These are phyloP conservation scores for Psococerastis gibbosa DNA, from an alignment of 2,888 invertebrate genomes.

Conservation along the genomic window DNA sequence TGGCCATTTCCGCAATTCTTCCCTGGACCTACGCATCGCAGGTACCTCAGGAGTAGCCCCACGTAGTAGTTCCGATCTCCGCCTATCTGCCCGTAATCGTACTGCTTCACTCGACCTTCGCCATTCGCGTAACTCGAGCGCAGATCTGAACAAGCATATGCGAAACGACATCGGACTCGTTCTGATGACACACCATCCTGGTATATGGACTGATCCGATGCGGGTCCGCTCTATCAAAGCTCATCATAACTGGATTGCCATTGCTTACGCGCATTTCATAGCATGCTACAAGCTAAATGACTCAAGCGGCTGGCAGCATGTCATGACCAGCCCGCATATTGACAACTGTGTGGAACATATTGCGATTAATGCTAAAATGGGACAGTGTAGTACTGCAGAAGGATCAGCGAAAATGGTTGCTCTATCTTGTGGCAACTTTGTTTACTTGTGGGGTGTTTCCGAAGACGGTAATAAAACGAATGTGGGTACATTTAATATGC, in stretches of 20 bases:
- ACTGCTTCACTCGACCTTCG: conserved; percentile 64
- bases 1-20: conserved; percentile 63
- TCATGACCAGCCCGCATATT: conserved; percentile 84
- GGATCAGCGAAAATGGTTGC: conserved; percentile 61
- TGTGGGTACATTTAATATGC: conserved; percentile 72
- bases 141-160: conserved; percentile 50
- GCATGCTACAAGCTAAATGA: conserved; percentile 92
- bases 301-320: conserved; percentile 89
- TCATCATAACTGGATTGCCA: conserved; percentile 95
- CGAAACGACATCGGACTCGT: conserved; percentile 50
- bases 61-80: conserved; percentile 29
- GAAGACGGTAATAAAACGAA: conserved; percentile 56
- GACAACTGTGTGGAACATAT: conserved; percentile 78
- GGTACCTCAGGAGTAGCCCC: conserved; percentile 18
- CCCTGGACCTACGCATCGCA: conserved; percentile 48
- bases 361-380: conserved; percentile 50
- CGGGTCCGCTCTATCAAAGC: conserved; percentile 86
- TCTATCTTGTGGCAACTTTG: conserved; percentile 56
- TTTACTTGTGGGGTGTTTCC: conserved; percentile 59
- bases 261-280: conserved; percentile 90
- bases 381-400: conserved; percentile 29
- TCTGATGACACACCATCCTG: conserved; percentile 37
- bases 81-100: conserved; percentile 29
- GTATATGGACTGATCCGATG: conserved; percentile 62
- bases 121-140: conserved; percentile 53